phyloP scores from a whole-genome alignment of 2,113 vertebrate genomes.

The Xyliphius kryptos region DNA sequence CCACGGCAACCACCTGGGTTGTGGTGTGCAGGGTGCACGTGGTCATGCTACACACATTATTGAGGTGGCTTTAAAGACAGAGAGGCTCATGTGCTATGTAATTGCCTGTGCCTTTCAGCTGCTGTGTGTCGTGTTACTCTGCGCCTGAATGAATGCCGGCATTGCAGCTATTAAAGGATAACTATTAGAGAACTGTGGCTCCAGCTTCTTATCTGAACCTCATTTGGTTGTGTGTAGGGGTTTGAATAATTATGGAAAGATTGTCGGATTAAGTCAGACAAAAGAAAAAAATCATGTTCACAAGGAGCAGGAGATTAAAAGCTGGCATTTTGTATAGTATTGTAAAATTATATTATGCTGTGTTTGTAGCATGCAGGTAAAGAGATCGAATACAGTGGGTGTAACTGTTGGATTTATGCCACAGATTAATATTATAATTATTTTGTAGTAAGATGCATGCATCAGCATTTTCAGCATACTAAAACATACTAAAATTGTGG shows the following conservation, averaged over 20 bases:
- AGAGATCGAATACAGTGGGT: not conserved
- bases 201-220: slow-evolving; percentile 70
- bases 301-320: slow-evolving; percentile 6
- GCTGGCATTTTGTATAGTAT: slow-evolving; percentile 4
- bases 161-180: slow-evolving; percentile 79
- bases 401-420: too few species aligned
- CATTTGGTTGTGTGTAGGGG: slow-evolving; percentile 70
- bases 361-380: not conserved
- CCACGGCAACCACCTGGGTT: slow-evolving; percentile 85
- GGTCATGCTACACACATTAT: slow-evolving; percentile 82
- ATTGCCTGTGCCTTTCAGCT: slow-evolving; percentile 96
- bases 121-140: slow-evolving; percentile 85
- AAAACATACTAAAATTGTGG: too few species aligned
- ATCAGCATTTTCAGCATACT: too few species aligned
- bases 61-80: slow-evolving; percentile 62
- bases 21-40: slow-evolving; percentile 77
- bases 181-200: slow-evolving; percentile 89
- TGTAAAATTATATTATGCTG: not conserved
- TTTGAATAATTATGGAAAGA: slow-evolving; percentile 79
- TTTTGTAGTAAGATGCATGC: too few species aligned
- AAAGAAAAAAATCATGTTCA: slow-evolving; percentile 5
- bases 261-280: slow-evolving; percentile 37
- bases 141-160: slow-evolving; percentile 94
- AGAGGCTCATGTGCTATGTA: slow-evolving; percentile 75
- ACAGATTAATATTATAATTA: too few species aligned